Evolutionary conservation across 2,113 vertebrate genomes (phyloP), one percentile per base, ranked within the genome.

Genomic region (Mobula hypostoma): DNA sequence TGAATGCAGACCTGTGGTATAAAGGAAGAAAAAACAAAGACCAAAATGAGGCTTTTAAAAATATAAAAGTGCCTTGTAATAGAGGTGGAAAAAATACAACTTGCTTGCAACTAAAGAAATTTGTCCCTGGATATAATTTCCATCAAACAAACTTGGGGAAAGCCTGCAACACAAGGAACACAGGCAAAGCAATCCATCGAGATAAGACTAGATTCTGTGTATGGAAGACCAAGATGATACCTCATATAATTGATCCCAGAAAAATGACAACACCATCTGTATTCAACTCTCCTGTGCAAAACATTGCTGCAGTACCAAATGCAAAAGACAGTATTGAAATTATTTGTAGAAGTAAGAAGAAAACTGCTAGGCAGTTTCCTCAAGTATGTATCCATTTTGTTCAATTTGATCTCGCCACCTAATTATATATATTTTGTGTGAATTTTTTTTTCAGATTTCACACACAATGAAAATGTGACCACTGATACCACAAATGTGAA

Each of bases 381-480:
- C 63, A 91, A 91, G n/a, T 36, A 36, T 24, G 96, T 72, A 94
- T 58, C 11, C 95, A 95, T 95, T 96, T 98, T 94, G 96, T 97
- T 80, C 94, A 96, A 19, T 94, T 48, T 77, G 94, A 95, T 76
- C 94, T 98, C 70, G 94, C 40, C 48, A 68, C 95, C 80, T 97
- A 97, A 94, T 95, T 95, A 0, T 95, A 5, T 98, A 97, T 90
- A 85, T 97, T 95, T 98, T 97, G 90, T 96, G 97, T 80, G 14
- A 95, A 1, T 95, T 95, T 79, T 96, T 6, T 94, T 94, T 17
- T 95, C 95, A 56, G 96, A 94, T 95, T 98, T 97, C 95, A 95
- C 98, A 95, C 97, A 98, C 24, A 97, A 97, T 95, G 97, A 98
- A 96, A 94, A 96, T 0, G 85, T 95, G 85, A 95, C 98, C 94